Evolutionary conservation across 2,797 vertebrate species (phyloP).

Genomic region (Leptodactylus fallax): DNA sequence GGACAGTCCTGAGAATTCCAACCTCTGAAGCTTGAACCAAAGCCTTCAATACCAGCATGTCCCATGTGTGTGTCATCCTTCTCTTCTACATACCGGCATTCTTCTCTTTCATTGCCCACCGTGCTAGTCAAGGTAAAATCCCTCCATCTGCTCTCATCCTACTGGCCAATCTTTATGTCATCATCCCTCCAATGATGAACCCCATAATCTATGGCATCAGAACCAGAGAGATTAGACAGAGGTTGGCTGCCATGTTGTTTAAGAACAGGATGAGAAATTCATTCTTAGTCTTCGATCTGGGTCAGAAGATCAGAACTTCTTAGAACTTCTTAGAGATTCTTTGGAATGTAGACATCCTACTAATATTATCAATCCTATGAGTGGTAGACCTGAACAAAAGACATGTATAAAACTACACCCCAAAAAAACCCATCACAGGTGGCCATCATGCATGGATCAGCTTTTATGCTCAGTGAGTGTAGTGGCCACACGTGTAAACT

Average conservation of each 20-base stretch:
- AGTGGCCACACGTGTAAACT: no score
- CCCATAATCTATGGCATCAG: slow-evolving; percentile 34
- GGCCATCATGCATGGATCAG: no score
- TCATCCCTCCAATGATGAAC: slow-evolving; percentile 46
- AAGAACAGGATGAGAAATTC: not conserved
- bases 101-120: slow-evolving; percentile 41
- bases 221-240: slow-evolving; percentile 5
- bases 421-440: no score
- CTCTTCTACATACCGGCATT: slow-evolving; percentile 44
- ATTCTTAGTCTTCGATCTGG: not conserved
- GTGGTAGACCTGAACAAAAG: no score
- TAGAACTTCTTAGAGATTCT: not conserved
- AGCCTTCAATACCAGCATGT: slow-evolving; percentile 37
- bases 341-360: no score
- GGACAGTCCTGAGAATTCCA: slow-evolving; percentile 31
- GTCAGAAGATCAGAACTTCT: not conserved
- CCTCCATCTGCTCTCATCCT: slow-evolving; percentile 2
- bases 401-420: no score
- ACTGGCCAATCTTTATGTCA: slow-evolving; percentile 37
- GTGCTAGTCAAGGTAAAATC: not conserved
- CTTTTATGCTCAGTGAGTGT: no score
- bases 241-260: not conserved
- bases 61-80: slow-evolving; percentile 35
- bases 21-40: slow-evolving; percentile 27
- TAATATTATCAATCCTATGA: no score